phyloP scores from a whole-genome alignment of 1,140 invertebrate species.

The Centruroides vittatus region DNA sequence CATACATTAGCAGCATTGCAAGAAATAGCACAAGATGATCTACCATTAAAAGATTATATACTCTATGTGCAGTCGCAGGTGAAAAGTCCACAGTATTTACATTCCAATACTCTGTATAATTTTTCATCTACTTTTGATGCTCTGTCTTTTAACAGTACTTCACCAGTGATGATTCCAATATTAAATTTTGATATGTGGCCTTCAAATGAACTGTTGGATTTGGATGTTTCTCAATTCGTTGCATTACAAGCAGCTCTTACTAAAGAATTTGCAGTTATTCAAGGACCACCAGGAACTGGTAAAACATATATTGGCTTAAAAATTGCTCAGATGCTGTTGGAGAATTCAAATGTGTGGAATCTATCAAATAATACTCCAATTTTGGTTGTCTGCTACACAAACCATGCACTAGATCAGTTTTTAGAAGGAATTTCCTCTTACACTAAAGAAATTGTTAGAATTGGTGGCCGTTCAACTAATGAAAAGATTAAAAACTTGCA shows the following conservation, averaged over 20 bases:
- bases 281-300: conserved; percentile 59
- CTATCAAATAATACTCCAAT: conserved; percentile 35
- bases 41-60: conserved; percentile 29
- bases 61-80: conserved; percentile 15
- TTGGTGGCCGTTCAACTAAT: conserved; percentile 50
- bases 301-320: conserved; percentile 49
- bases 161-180: background rate
- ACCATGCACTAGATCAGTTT: conserved; percentile 80
- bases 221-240: conserved; percentile 30
- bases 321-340: conserved; percentile 26
- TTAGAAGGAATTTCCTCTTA: conserved; percentile 47
- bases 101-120: conserved; percentile 5
- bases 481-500: conserved; percentile 13
- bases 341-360: conserved; percentile 24
- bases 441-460: conserved; percentile 40
- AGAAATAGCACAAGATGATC: conserved; percentile 21
- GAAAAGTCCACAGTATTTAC: conserved; percentile 4
- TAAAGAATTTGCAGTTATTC: conserved; percentile 47
- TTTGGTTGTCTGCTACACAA: conserved; percentile 67
- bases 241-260: conserved; percentile 33
- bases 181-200: conserved; percentile 2
- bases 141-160: conserved; percentile 1
- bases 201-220: background rate
- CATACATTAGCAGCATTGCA: conserved; percentile 31
- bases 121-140: background rate